Conservation (phyloP, 2,797 vertebrate species). For the Myoxocephalus aenaeus region DNA sequence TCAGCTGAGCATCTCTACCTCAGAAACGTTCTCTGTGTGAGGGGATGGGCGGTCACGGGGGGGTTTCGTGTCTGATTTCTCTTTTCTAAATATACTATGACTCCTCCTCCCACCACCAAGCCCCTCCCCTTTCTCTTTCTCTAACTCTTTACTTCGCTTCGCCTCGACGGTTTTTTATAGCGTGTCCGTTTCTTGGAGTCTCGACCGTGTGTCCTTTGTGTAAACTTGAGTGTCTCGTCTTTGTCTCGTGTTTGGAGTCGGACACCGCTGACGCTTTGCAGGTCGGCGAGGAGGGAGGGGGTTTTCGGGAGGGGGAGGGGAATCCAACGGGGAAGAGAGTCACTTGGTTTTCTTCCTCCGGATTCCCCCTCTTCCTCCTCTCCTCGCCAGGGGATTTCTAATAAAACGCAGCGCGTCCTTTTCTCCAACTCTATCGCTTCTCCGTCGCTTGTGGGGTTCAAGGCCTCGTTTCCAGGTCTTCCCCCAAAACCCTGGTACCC, state of each 20-base stretch:
- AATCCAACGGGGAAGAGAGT: conserved; percentile 20
- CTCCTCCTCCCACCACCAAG: conserved; percentile 31
- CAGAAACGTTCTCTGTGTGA: conserved; percentile 43
- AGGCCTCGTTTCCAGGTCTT: conserved; percentile 46
- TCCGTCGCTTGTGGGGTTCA: conserved; percentile 48
- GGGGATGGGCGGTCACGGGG: conserved; percentile 26
- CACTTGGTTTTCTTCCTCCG: conserved; percentile 36
- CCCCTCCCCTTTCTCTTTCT: conserved; percentile 42
- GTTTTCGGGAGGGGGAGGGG: conserved; percentile 11
- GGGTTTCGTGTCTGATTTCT: conserved; percentile 12
- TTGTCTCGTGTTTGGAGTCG: conserved; percentile 80
- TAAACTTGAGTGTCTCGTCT: conserved; percentile 76
- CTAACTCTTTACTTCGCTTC: conserved; percentile 65
- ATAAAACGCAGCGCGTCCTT: conserved; percentile 39
- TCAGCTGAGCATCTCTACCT: conserved; percentile 84
- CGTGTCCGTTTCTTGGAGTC: conserved; percentile 73
- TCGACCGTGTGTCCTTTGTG: conserved; percentile 58
- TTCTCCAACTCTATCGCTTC: conserved; percentile 42
- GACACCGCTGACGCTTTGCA: conserved; percentile 63
- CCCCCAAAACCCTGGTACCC: conserved; percentile 24
- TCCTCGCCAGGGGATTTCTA: conserved; percentile 37
- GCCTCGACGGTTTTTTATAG: conserved; percentile 67
- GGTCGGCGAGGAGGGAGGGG: conserved; percentile 29
- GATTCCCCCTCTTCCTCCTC: conserved; percentile 36
- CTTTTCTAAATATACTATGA: conserved; percentile 22